Base-by-base conservation (phyloP, 2,888 invertebrate genomes). In the Tipula helvola region DNA sequence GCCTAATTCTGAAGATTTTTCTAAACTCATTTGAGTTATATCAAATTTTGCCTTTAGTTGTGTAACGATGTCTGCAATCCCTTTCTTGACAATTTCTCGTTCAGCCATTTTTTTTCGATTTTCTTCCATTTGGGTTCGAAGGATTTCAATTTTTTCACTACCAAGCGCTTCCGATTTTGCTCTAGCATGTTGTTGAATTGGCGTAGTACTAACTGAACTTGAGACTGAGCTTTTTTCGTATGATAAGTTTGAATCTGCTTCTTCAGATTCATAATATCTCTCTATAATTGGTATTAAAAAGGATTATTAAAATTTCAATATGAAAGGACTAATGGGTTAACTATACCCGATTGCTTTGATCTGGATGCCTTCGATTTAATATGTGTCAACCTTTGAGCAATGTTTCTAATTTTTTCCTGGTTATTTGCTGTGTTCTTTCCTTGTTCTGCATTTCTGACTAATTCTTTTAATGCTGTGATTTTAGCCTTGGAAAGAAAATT, bases 71-170 rank as follows among this genome's bases (percentile, higher is more conserved):
- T 93, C 92, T 89, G 93, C 93, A 86, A 93, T 91, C 88, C 92
- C 93, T 88, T 92, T 92, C 88, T 93, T 92, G 88, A 90, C 92
- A 88, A 92, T 92, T 18, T 92, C 92, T 3, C 93, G 91, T 89
- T 93, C 92, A 12, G 93, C 93, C 88, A 93, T 90, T 89, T 92
- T 91, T 0, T 90, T 90, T 89, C 93, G 93, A 89, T 93, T 93
- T 89, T 93, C 92, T 88, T 93, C 93, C 87, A 93, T 89, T 89
- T 93, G 93, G 88, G 92, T 92, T 16, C 92, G 91, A 44, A 93
- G 89, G 87, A 93, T 90, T 88, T 91, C 91, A 36, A 93, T 90
- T 89, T 93, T 93, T 88, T 93, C 93, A 88, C 91, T 93, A 52
- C 92, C 92, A 86, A 92, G 92, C 36, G 91, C 91, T 87, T 91